phyloP scores from a whole-genome alignment of 2,888 invertebrate genomes.

The Mycalesis mineus region DNA sequence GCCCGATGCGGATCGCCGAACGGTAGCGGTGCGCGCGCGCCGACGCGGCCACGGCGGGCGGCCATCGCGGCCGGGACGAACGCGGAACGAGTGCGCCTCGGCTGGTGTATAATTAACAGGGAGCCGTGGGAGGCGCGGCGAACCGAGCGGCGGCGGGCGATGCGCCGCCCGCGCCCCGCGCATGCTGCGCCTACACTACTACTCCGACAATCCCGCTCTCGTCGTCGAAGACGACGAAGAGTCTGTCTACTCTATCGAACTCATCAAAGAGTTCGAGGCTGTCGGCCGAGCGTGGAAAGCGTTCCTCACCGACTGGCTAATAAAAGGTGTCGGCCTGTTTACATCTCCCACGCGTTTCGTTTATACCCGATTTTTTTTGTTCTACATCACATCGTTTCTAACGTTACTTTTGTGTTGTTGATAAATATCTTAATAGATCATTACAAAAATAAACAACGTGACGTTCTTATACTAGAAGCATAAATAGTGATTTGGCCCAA shows the following conservation, averaged over 20 bases:
- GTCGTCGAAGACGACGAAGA: constrained; percentile 78
- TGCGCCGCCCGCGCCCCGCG: constrained; percentile 72
- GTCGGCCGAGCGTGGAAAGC: constrained; percentile 87
- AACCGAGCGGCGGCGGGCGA: constrained; percentile 67
- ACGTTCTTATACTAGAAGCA: neutral
- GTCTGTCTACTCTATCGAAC: constrained; percentile 86
- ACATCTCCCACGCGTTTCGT: constrained; percentile 32
- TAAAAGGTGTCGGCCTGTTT: constrained; percentile 61
- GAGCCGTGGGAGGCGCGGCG: constrained; percentile 73
- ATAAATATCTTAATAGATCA: neutral
- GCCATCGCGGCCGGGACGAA: constrained; percentile 31
- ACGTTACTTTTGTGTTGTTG: constrained; percentile 4
- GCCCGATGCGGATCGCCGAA: constrained; percentile 28
- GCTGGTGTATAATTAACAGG: constrained; percentile 70
- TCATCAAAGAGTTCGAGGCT: constrained; percentile 92
- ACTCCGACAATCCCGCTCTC: constrained; percentile 87
- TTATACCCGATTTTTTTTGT: constrained; percentile 9
- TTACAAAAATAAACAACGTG: too few species aligned
- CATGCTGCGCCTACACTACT: constrained; percentile 91
- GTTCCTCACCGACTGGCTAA: constrained; percentile 84
- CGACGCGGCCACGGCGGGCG: constrained; percentile 21
- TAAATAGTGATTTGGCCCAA: neutral
- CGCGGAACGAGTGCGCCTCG: constrained; percentile 35
- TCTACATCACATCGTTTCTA: neutral
- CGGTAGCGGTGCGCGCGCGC: constrained; percentile 34